Evolutionary conservation across 2,113 vertebrate species (phyloP).

Genomic region (Picathartes gymnocephalus): DNA sequence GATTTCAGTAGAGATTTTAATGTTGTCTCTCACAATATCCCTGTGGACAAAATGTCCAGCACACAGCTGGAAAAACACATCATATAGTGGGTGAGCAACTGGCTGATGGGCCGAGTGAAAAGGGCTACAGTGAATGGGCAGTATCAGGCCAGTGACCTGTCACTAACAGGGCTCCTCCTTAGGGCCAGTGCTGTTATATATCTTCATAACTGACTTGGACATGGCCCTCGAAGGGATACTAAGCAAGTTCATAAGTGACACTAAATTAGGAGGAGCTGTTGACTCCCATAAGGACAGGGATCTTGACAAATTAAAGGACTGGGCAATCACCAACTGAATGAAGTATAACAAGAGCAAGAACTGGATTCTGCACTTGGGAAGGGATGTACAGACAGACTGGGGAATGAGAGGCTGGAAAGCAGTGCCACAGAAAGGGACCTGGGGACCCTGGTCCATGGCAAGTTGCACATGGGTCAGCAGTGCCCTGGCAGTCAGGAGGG

Average conservation of each 20-base stretch:
- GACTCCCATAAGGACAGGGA: too few species aligned
- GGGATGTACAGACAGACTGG: not conserved
- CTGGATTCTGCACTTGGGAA: too few species aligned
- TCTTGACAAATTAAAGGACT: not conserved
- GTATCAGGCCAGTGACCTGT: not conserved
- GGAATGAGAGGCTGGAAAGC: not conserved
- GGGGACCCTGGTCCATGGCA: rapidly evolving
- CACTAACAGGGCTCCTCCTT: not conserved
- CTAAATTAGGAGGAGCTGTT: not conserved
- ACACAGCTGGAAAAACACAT: not conserved
- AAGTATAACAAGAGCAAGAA: not conserved
- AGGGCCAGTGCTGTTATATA: too few species aligned
- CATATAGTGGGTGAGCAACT: rapidly evolving
- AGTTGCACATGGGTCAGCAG: not conserved
- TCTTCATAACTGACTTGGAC: not conserved
- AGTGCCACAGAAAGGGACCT: not conserved
- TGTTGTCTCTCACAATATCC: not conserved
- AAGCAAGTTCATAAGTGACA: too few species aligned
- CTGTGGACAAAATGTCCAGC: not conserved
- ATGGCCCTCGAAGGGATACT: too few species aligned
- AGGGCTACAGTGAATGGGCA: not conserved
- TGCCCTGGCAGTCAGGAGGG: not conserved
- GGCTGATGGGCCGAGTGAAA: not conserved
- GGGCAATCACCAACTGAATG: not conserved
- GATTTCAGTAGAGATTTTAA: not conserved